Percentiles rank a stretch among this genome's conserved stretches.
phyloP scores from a whole-genome alignment of 2,888 invertebrate genomes.

The Habroteleia sp. region DNA sequence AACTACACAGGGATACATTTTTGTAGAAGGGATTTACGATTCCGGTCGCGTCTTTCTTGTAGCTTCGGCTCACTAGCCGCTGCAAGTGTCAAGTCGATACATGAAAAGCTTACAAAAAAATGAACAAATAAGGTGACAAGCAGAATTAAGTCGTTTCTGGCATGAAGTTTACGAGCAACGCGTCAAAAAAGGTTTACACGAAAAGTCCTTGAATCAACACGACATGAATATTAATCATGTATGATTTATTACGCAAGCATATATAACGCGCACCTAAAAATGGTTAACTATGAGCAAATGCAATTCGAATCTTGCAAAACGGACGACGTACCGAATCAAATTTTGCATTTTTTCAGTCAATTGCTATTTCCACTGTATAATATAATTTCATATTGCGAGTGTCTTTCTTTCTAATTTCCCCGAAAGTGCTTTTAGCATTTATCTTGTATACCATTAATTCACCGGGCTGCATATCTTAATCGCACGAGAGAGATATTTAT shows the following conservation, averaged over 20 bases:
- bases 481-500: conserved; percentile 66
- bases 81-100: conserved; percentile 60
- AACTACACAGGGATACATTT: conserved; percentile 58
- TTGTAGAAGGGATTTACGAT: conserved; percentile 69
- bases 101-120: conserved; percentile 65
- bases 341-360: conserved; percentile 40
- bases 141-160: conserved; percentile 64
- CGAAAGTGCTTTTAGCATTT: conserved; percentile 75
- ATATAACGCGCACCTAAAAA: conserved; percentile 24
- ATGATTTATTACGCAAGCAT: conserved; percentile 49
- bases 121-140: conserved; percentile 43
- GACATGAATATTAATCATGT: conserved; percentile 66
- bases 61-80: conserved; percentile 50
- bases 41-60: conserved; percentile 67
- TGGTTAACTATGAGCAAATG: conserved; percentile 24
- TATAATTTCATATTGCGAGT: conserved; percentile 57
- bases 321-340: neutral
- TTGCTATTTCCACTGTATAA: conserved; percentile 37
- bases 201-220: conserved; percentile 58
- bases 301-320: too few species aligned
- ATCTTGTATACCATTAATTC: conserved; percentile 72
- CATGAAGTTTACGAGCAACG: conserved; percentile 53
- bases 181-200: conserved; percentile 59
- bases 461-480: conserved; percentile 65
- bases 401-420: conserved; percentile 68